phyloP scores from a whole-genome alignment of 2,797 vertebrate genomes.

The Oreortyx pictus region DNA sequence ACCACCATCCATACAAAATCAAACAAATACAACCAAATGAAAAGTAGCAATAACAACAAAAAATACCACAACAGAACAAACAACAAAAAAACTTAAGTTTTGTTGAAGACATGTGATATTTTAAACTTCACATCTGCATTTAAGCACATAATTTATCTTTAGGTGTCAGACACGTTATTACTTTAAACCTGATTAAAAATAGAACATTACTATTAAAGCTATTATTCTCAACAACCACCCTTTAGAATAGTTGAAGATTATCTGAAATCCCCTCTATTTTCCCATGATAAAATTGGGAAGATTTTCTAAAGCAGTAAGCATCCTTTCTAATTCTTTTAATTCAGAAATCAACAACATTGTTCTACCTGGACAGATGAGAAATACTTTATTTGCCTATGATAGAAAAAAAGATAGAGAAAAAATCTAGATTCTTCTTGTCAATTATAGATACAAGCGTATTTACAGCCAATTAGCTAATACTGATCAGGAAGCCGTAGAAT shows the following conservation, averaged over 20 bases:
- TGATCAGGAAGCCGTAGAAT: not conserved
- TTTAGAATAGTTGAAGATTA: not conserved
- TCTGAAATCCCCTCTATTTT: constrained; percentile 4
- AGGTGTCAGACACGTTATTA: not conserved
- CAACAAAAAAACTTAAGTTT: not conserved
- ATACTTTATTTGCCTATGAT: not conserved
- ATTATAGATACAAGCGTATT: not conserved
- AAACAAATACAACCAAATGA: too few species aligned
- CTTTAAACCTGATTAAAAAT: not conserved
- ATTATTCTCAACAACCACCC: not conserved
- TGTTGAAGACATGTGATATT: not conserved
- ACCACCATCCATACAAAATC: too few species aligned
- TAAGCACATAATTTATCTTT: not conserved
- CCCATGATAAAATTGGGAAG: not conserved
- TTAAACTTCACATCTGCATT: not conserved
- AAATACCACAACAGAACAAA: not conserved
- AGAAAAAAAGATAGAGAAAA: not conserved
- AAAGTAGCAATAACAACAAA: not conserved
- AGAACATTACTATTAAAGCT: not conserved
- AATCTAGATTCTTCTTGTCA: not conserved
- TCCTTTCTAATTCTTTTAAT: not conserved
- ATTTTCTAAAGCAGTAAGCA: not conserved
- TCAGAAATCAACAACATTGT: not conserved
- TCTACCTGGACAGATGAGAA: not conserved
- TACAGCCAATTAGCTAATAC: not conserved